These are phyloP conservation scores for Pangasianodon gigas DNA, from an alignment of 2,113 vertebrate genomes.

Conservation along the genomic window DNA sequence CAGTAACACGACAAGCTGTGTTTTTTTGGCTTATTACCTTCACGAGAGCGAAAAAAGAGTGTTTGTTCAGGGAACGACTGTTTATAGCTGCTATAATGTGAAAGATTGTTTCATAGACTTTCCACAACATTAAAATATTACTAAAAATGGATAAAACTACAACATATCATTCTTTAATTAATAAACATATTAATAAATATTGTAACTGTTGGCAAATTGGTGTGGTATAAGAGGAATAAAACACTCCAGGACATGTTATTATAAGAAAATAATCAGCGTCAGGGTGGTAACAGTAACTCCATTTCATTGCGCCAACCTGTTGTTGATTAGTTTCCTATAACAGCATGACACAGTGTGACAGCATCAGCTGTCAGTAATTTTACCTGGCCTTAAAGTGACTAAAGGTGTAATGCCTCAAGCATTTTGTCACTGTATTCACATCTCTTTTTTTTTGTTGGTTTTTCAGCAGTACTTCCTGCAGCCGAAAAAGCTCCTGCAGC, in stretches of 20 bases:
- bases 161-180: too few relatives aligned
- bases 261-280: background rate
- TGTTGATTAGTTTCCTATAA: background rate
- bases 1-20: too few relatives aligned
- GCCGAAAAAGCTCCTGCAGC: slow-evolving; percentile 60
- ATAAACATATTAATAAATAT: background rate
- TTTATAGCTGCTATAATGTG: too few relatives aligned
- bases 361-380: background rate
- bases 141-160: background rate
- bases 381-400: background rate
- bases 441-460: background rate
- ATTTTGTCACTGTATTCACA: background rate
- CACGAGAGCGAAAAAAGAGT: too few relatives aligned
- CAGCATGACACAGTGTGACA: background rate
- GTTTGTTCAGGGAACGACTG: too few relatives aligned
- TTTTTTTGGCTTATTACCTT: too few relatives aligned
- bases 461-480: background rate
- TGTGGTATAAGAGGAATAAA: background rate
- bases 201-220: background rate
- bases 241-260: background rate
- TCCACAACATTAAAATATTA: background rate
- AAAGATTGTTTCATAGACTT: background rate
- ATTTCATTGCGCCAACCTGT: background rate
- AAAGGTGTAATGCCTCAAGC: background rate
- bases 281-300: background rate